phyloP scores from a whole-genome alignment of 2,113 vertebrate genomes.

The Salvelinus sp. region DNA sequence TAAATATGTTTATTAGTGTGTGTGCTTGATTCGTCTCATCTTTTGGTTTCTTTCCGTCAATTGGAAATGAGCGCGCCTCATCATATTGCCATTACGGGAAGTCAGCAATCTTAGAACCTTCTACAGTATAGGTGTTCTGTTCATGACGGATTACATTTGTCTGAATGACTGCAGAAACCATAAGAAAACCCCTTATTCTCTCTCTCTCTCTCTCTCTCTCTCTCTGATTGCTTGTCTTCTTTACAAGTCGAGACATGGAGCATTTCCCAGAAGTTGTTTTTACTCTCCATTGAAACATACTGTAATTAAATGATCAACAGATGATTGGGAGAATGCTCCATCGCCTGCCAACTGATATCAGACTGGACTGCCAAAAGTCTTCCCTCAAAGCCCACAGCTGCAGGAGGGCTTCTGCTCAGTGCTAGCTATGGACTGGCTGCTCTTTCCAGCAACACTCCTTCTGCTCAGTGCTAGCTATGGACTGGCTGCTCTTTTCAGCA shows the following conservation, averaged over 20 bases:
- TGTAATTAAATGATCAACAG: conserved; percentile 68
- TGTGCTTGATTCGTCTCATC: neutral
- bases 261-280: conserved; percentile 10
- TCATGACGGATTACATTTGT: no score
- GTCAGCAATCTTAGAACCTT: no score
- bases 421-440: neutral
- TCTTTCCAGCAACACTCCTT: conserved; percentile 5
- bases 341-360: conserved; percentile 53
- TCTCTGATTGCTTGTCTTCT: conserved; percentile 5
- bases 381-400: conserved; percentile 51
- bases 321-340: conserved; percentile 53
- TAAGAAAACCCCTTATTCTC: neutral
- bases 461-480: conserved; percentile 10
- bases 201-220: neutral
- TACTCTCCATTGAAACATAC: conserved; percentile 46
- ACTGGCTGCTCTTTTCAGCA: neutral
- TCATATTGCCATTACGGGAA: no score
- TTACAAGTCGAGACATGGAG: conserved; percentile 4
- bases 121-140: no score
- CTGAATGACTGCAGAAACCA: no score
- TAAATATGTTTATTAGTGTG: neutral
- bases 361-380: conserved; percentile 48
- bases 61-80: no score
- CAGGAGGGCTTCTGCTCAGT: conserved; percentile 24
- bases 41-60: neutral